Evolutionary conservation across 2,888 invertebrate species (phyloP).

Genomic region (Apodemia mormo): DNA sequence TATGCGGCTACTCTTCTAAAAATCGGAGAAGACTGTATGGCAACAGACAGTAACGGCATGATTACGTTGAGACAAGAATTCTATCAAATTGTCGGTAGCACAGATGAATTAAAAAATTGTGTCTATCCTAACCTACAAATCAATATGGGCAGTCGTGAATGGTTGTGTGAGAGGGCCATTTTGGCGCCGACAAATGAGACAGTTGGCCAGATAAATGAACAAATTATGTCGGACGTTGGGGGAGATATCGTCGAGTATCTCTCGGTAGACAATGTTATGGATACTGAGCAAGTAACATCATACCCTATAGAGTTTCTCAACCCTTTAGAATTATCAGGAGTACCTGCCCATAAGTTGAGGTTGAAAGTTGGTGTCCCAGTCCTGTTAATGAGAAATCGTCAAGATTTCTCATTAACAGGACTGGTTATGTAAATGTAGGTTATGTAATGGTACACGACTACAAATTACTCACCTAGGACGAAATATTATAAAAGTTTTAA

Average conservation of each 20-base stretch:
- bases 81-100: conserved; percentile 31
- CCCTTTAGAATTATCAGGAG: conserved; percentile 38
- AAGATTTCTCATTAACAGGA: too few species aligned
- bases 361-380: conserved; percentile 43
- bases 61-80: conserved; percentile 36
- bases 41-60: conserved; percentile 26
- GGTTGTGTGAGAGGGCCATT: conserved; percentile 41
- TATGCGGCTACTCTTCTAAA: conserved; percentile 38
- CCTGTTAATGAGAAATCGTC: conserved; percentile 41
- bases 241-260: conserved; percentile 23
- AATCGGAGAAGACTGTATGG: conserved; percentile 38
- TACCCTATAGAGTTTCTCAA: conserved; percentile 38
- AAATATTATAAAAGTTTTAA: conserved; percentile 10
- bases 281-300: not conserved
- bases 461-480: not conserved
- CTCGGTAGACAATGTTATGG: not conserved
- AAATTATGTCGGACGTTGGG: conserved; percentile 31
- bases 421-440: too few species aligned
- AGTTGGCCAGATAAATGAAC: conserved; percentile 31
- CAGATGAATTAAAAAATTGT: conserved; percentile 32
- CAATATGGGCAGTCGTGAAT: conserved; percentile 36
- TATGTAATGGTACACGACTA: conserved; percentile 21
- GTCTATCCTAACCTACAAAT: conserved; percentile 34
- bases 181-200: conserved; percentile 37
- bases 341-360: conserved; percentile 40